Evolutionary conservation across 2,888 invertebrate species (phyloP).

Genomic region (Machimus atricapillus): DNA sequence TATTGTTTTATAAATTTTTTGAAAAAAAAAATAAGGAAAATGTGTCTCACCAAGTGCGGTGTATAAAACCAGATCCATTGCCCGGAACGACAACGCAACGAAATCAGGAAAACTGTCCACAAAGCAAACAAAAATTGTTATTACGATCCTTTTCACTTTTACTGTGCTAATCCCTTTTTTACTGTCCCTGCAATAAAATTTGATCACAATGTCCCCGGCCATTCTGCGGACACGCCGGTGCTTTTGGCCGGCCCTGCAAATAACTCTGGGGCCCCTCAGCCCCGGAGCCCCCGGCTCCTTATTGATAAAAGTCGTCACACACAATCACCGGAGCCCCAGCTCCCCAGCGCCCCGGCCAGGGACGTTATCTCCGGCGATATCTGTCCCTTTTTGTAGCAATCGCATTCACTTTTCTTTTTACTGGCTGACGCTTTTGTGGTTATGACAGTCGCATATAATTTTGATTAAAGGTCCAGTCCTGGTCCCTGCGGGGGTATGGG

Average conservation of each 20-base stretch:
- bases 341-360: not conserved
- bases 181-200: slow-evolving; percentile 29
- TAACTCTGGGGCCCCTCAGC: not conserved
- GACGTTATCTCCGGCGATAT: not conserved
- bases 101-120: slow-evolving; percentile 29
- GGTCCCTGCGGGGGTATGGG: not conserved
- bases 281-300: not conserved
- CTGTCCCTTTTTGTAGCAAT: slow-evolving; percentile 35
- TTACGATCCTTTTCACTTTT: slow-evolving; percentile 38
- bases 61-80: not conserved
- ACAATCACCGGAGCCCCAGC: not conserved
- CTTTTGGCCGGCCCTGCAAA: not conserved
- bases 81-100: not conserved
- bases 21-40: not conserved
- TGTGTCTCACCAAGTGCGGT: not conserved
- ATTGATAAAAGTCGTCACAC: slow-evolving; percentile 29
- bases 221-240: slow-evolving; percentile 12
- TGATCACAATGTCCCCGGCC: slow-evolving; percentile 33
- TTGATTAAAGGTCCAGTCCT: slow-evolving; percentile 16
- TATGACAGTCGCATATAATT: slow-evolving; percentile 33
- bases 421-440: slow-evolving; percentile 27
- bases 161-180: slow-evolving; percentile 38
- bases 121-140: slow-evolving; percentile 34
- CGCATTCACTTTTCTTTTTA: slow-evolving; percentile 32
- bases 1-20: not conserved